Evolutionary conservation across 2,888 invertebrate genomes (phyloP), one percentile per base, ranked within the genome.

Genomic region (Drosophila nigricruria): DNA sequence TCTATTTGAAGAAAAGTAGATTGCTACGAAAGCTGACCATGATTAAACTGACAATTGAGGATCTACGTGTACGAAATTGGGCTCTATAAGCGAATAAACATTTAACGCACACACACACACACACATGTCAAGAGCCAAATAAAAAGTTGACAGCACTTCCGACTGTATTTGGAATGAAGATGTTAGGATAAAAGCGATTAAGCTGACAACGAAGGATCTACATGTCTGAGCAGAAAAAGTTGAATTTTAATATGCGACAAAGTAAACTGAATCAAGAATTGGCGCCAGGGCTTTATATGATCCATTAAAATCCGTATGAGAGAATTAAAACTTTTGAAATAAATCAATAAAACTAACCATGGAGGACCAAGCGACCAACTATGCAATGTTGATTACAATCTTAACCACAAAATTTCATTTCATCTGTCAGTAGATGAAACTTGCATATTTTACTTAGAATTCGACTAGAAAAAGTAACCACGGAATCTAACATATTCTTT

Each of bases 31-130:
- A 30, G 40, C 27, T 63, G 47, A 10, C 49, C 43, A 23, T 27
- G 52, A 64, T 52, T 57, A 70, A 59, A 45, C 42, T 54, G 73
- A 58, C 68, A 58, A 42, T 57, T 10, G 12, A 25, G 27, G 16
- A 68, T 42, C 38, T 23, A 70, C 56, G 32, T 66, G 54, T 40
- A 20, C 25, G 20, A 30, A 40, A 67, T 66, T 42, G 36, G 47
- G 36, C 27, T 18, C 23, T 45, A 25, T 23, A 18, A 38, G 8
- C 30, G 45, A 40, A 18, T 40, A 38, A 47, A 54, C 52, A 64
- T 38, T 65, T 34, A 50, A 27, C 27, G 32, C 64, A 34, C 38
- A 65, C 43, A 68, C 38, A 42, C 45, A 27, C 27, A 25, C 64
- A 34, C 38, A 65, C 43, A 68, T 45, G 50, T 52, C 36, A 32